phyloP scores from a whole-genome alignment of 2,888 invertebrate species.

The Odontocolon sp. region DNA sequence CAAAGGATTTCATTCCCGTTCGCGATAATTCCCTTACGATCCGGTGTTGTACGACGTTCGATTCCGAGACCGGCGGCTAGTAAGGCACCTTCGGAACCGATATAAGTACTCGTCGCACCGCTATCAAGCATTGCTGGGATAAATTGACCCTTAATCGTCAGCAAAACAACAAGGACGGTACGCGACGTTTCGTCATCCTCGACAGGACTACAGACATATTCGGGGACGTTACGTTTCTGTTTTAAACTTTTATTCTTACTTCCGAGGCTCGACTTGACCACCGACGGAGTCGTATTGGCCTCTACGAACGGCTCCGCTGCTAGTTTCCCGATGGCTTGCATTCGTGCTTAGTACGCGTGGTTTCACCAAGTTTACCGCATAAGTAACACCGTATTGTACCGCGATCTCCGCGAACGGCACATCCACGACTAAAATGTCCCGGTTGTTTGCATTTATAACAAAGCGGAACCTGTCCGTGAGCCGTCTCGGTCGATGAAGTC shows the following conservation, averaged over 20 bases:
- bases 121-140: no score
- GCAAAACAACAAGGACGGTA: no score
- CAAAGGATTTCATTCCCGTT: neutral
- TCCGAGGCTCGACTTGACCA: no score
- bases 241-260: no score
- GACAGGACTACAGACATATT: no score
- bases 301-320: neutral
- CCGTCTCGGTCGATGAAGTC: no score
- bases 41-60: neutral
- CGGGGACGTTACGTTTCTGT: neutral
- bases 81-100: neutral
- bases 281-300: neutral
- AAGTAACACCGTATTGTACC: neutral
- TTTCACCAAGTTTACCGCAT: slow-evolving; percentile 12
- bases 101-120: no score
- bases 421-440: slow-evolving; percentile 11
- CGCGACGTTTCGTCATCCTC: neutral
- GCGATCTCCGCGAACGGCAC: neutral
- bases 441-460: slow-evolving; percentile 20
- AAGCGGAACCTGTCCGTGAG: no score
- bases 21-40: neutral
- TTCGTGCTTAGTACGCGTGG: neutral
- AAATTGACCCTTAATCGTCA: no score
- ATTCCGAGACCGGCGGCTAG: neutral
- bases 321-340: slow-evolving; percentile 14